Base-by-base conservation (phyloP, 1,140 invertebrate species). In the Anastrepha obliqua region DNA sequence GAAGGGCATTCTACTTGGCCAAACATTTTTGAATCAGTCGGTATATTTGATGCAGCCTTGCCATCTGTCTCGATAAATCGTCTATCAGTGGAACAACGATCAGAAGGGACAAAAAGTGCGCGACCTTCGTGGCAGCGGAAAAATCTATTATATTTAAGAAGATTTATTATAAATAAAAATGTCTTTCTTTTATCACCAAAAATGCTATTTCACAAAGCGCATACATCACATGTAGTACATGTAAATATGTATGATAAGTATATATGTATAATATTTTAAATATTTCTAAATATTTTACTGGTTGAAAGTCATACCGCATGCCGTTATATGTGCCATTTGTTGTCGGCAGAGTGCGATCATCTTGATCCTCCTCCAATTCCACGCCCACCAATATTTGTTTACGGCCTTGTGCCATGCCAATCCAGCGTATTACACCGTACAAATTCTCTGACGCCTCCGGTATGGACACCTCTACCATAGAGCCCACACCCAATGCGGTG, bases 361-460 rank as follows among this genome's bases (percentile, higher is more conserved):
- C 94, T 89, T 96, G 95, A 93, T 97, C 96, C 91, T 97, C 95
- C 92, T 97, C 97, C 91, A 97, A 91, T 91, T 95, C 95, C 87
- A 95, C 94, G 64, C 95, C 95, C 6, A 95, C 95, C 55, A 94
- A 87, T 15, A 94, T 90, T 70, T 91, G 92, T 58, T 91, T 91
- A 1, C 88, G 89, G 6, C 91, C 90, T 2, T 90, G 89, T 51
- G 89, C 88, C 3, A 89, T 94, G 6, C 98, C 97, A 91, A 98
- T 97, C 98, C 98, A 98, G 91, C 96, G 95, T 88, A 98, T 96
- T 11, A 98, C 96, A 81, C 98, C 98, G 94, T 96, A 96, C 55
- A 95, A 91, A 87, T 94, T 93, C 87, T 94, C 93, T 86, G 67
- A 86, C 42, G 74, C 64, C 20, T 90, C 91, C 3, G 90, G 89